Evolutionary conservation across 2,113 vertebrate species (phyloP).

Genomic region (Hylia prasina): DNA sequence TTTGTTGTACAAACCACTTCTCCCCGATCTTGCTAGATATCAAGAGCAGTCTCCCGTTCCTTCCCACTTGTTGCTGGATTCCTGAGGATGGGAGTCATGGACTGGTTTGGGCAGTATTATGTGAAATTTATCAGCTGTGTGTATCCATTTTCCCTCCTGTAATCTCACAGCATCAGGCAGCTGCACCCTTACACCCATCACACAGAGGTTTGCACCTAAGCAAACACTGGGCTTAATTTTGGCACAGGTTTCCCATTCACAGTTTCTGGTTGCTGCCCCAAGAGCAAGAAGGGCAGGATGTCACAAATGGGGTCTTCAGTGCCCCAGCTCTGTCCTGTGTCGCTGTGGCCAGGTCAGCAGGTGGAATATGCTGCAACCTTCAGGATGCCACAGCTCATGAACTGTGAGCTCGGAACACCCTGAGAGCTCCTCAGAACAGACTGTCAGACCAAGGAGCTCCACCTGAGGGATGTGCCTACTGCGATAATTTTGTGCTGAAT

Average conservation of each 20-base stretch:
- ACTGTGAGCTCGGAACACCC: background rate
- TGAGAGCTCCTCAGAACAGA: background rate
- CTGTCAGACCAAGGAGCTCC: background rate
- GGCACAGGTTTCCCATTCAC: background rate
- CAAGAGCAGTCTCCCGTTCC: background rate
- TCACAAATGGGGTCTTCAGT: fast-evolving
- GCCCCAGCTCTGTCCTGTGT: background rate
- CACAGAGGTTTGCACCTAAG: background rate
- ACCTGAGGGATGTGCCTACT: background rate
- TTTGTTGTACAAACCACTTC: background rate
- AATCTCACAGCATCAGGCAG: background rate
- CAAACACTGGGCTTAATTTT: background rate
- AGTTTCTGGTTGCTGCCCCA: fast-evolving
- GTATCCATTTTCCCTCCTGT: background rate
- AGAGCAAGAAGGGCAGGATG: background rate
- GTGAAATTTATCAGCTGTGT: background rate
- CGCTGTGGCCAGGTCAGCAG: background rate
- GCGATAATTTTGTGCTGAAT: background rate
- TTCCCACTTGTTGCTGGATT: background rate
- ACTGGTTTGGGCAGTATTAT: background rate
- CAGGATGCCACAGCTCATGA: background rate
- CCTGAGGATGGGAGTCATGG: background rate
- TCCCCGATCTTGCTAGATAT: background rate
- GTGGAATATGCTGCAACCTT: background rate
- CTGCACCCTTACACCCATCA: background rate